phyloP scores from a whole-genome alignment of 2,888 invertebrate genomes.

The Endomychus coccineus region DNA sequence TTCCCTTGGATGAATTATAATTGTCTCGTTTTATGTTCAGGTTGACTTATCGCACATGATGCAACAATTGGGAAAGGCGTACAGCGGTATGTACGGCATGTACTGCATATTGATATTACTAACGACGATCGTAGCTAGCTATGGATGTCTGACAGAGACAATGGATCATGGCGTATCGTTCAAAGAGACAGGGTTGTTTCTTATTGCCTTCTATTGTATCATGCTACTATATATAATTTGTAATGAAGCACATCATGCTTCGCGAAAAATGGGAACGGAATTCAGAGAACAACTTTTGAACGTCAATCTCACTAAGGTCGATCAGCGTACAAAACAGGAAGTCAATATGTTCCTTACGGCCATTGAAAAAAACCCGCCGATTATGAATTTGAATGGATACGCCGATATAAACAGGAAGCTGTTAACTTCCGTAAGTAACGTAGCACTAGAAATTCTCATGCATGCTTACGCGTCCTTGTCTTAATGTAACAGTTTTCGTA shows the following conservation, averaged over 20 bases:
- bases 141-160: conserved; percentile 64
- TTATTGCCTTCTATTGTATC: conserved; percentile 66
- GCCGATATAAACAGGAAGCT: conserved; percentile 63
- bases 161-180: conserved; percentile 63
- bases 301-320: conserved; percentile 59
- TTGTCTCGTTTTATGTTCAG: conserved; percentile 45
- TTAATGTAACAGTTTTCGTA: no score
- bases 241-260: conserved; percentile 65
- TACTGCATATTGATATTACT: conserved; percentile 67
- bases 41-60: conserved; percentile 70
- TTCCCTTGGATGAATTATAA: no score
- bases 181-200: conserved; percentile 63
- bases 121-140: conserved; percentile 65
- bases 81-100: conserved; percentile 71
- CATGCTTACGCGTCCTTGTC: no score
- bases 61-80: conserved; percentile 67
- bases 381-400: conserved; percentile 69
- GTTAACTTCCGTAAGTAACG: conserved; percentile 57
- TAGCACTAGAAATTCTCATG: no score
- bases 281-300: conserved; percentile 57
- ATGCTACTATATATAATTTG: conserved; percentile 63
- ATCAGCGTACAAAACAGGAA: conserved; percentile 58
- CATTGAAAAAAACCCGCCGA: conserved; percentile 66
- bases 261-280: conserved; percentile 50
- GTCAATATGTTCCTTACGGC: conserved; percentile 68